phyloP scores from a whole-genome alignment of 2,113 vertebrate species.

The Arvicanthis niloticus region DNA sequence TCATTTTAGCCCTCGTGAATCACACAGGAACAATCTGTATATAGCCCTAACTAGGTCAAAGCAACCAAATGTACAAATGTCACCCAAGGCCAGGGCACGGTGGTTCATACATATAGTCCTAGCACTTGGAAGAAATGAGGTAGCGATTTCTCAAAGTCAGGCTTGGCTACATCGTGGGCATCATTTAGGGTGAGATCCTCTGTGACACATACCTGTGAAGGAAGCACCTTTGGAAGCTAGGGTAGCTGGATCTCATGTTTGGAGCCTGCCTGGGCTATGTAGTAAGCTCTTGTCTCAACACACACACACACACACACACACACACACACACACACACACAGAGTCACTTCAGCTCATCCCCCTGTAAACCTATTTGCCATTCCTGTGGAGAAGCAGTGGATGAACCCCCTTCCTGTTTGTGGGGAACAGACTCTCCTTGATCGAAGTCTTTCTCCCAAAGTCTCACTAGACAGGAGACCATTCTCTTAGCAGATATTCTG shows the following conservation, averaged over 20 bases:
- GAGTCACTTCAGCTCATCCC: not conserved
- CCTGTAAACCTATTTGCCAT: not conserved
- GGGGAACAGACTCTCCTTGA: not conserved
- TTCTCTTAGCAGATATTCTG: not conserved
- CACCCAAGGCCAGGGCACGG: too few relatives aligned
- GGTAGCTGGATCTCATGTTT: not conserved
- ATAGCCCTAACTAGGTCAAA: not conserved
- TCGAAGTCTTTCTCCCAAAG: not conserved
- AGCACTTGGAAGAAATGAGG: not conserved
- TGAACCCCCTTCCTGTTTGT: not conserved
- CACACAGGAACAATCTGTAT: not conserved
- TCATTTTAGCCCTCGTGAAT: not conserved
- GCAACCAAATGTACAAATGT: not conserved
- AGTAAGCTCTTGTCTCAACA: not conserved
- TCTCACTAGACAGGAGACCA: not conserved
- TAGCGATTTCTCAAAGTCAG: not conserved
- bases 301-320: too few relatives aligned
- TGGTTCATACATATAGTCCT: not conserved
- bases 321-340: too few relatives aligned
- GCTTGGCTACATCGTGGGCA: too few relatives aligned
- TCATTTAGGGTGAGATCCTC: not conserved
- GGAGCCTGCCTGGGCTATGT: not conserved
- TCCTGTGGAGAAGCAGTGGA: not conserved
- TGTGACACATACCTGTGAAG: not conserved
- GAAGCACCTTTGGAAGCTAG: not conserved